Base-by-base conservation (phyloP, 2,888 invertebrate genomes). In the Coenonympha arcania region DNA sequence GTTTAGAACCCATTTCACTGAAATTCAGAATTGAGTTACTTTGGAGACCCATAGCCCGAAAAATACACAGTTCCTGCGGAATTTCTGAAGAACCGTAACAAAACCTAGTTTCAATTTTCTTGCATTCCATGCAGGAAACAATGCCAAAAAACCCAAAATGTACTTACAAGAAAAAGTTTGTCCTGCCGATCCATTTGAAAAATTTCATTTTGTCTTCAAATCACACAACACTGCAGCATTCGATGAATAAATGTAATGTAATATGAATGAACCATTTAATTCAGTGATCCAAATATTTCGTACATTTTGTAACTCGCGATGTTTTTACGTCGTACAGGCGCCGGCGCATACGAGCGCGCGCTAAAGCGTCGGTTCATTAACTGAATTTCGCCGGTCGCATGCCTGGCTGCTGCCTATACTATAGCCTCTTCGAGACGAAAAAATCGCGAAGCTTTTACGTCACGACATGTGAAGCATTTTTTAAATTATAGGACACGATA, bases 371-470 rank as follows among this genome's bases (percentile, higher is more conserved):
- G 6, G 34, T 55, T 49, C 46, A 55, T 52, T 49, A 49, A 52
- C 49, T 55, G 55, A 47, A 49, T 46, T 37, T 42, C 20, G 26
- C 11, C 8, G 6, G 18, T 22, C 20, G 11, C 22, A 31, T 39
- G 9, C 39, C n/a, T n/a, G n/a, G n/a, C n/a, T n/a, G n/a, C n/a
- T n/a, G n/a, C n/a, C n/a, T n/a, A n/a, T n/a, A n/a, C n/a, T n/a
- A n/a, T n/a, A n/a, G n/a, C n/a, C 30, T 8, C 34, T 41, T 41
- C 28, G 33, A 18, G 48, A 42, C 37, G n/a, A n/a, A 44, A 54
- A 51, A 54, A 48, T 52, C 33, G 39, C 28, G 18, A 45, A 48
- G 48, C 51, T 51, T 54, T 51, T 22, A 44, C n/a, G n/a, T 50
- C 48, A 51, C 48, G 44, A 33, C 50, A 51, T 39, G 30, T 8